Percentiles rank a stretch among this genome's conserved stretches.
Evolutionary conservation across 2,888 invertebrate genomes (phyloP).

Genomic region (Ephialtes manifestator): DNA sequence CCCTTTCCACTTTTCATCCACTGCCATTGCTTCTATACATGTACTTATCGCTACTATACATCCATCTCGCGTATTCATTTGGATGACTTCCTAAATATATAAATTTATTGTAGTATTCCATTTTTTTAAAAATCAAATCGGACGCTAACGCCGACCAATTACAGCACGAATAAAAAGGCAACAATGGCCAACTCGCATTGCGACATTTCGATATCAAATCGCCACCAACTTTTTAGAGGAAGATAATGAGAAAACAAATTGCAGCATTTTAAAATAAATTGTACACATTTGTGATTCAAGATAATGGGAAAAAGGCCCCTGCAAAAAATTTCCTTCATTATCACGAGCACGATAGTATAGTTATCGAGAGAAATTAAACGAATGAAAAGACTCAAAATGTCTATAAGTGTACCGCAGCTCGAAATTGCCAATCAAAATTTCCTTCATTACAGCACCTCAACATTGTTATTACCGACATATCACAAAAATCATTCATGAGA

Average conservation of each 20-base stretch:
- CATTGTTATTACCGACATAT: background rate
- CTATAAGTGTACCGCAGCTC: background rate
- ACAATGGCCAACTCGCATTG: no score
- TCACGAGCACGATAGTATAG: background rate
- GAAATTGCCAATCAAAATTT: no score
- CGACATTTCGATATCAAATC: no score
- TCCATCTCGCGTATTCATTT: no score
- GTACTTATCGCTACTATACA: background rate
- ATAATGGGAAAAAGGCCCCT: background rate
- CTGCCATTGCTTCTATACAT: background rate
- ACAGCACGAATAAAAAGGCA: no score
- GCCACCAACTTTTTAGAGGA: no score
- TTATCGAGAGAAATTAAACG: conserved; percentile 7
- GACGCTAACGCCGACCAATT: no score
- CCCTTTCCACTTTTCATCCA: conserved; percentile 7
- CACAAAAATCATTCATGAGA: conserved; percentile 9
- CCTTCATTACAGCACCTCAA: no score
- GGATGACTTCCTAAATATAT: no score
- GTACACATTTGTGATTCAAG: background rate
- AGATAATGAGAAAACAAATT: background rate
- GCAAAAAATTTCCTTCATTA: no score
- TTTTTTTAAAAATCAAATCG: no score
- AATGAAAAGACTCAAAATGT: background rate
- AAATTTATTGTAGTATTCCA: no score
- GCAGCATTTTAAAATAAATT: background rate